Conservation (phyloP, 2,113 vertebrate genomes). For the Pteropus alecto region DNA sequence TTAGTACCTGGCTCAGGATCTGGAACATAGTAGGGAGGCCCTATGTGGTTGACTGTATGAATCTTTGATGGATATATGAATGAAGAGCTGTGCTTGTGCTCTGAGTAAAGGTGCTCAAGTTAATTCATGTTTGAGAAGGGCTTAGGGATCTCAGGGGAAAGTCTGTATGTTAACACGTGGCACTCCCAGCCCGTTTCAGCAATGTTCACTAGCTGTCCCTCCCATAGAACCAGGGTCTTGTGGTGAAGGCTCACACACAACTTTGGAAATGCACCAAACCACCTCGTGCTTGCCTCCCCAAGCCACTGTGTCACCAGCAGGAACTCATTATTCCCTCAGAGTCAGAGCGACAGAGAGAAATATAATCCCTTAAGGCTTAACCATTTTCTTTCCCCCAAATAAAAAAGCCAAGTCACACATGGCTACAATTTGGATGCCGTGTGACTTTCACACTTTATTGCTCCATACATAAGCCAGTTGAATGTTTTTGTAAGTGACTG, state of each 20-base stretch:
- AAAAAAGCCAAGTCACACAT: slow-evolving; percentile 39
- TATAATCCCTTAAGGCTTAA: slow-evolving; percentile 17
- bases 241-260: neutral
- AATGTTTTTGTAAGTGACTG: slow-evolving; percentile 46
- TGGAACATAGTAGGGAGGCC: neutral
- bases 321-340: slow-evolving; percentile 50
- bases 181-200: neutral
- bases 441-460: slow-evolving; percentile 36
- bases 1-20: neutral
- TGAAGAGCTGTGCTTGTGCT: neutral
- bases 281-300: neutral
- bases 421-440: slow-evolving; percentile 50
- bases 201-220: neutral
- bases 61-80: neutral
- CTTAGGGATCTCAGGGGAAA: neutral
- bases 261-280: slow-evolving; percentile 40
- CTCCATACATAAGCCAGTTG: neutral
- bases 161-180: neutral
- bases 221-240: neutral
- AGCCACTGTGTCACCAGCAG: slow-evolving; percentile 47
- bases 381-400: slow-evolving; percentile 33
- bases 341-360: slow-evolving; percentile 34
- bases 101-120: neutral
- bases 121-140: neutral
- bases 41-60: neutral